Evolutionary conservation across 2,888 invertebrate genomes (phyloP).

Genomic region (Argynnis bischoffii): DNA sequence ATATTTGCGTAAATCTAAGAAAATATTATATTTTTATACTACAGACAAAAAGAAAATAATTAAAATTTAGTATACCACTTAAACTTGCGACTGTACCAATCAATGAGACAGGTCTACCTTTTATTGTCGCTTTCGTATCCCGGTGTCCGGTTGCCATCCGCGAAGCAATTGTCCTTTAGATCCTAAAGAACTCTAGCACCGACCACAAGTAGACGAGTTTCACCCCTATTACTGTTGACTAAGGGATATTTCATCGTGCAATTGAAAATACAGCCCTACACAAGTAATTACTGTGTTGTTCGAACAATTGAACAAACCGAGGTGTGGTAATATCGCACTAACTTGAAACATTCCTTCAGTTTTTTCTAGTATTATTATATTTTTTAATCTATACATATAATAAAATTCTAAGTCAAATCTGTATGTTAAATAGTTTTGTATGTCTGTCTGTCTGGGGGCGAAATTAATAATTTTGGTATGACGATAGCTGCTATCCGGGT

Average conservation of each 20-base stretch:
- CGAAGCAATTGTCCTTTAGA: constrained; percentile 61
- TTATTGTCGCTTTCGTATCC: constrained; percentile 78
- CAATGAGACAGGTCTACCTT: constrained; percentile 77
- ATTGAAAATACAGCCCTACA: constrained; percentile 26
- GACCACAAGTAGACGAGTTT: constrained; percentile 11
- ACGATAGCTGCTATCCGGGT: too few relatives aligned
- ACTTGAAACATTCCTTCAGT: background rate
- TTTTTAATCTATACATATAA: background rate
- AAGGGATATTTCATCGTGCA: constrained; percentile 27
- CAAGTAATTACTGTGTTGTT: constrained; percentile 49
- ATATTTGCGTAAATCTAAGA: too few relatives aligned
- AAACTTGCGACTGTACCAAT: constrained; percentile 60
- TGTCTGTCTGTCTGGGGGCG: background rate
- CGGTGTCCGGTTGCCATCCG: constrained; percentile 80
- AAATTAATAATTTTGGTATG: too few relatives aligned
- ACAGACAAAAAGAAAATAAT: background rate
- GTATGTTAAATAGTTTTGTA: too few relatives aligned
- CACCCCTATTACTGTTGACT: background rate
- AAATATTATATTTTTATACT: background rate
- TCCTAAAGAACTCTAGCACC: constrained; percentile 45
- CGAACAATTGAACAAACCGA: constrained; percentile 49
- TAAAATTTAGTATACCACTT: constrained; percentile 23
- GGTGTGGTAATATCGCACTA: constrained; percentile 40
- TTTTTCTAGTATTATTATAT: background rate
- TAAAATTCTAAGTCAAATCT: too few relatives aligned